A percentile compares a stretch with the other conserved stretches of the same genome.
Conservation (phyloP, 2,888 invertebrate species). For the Pecten maximus region DNA sequence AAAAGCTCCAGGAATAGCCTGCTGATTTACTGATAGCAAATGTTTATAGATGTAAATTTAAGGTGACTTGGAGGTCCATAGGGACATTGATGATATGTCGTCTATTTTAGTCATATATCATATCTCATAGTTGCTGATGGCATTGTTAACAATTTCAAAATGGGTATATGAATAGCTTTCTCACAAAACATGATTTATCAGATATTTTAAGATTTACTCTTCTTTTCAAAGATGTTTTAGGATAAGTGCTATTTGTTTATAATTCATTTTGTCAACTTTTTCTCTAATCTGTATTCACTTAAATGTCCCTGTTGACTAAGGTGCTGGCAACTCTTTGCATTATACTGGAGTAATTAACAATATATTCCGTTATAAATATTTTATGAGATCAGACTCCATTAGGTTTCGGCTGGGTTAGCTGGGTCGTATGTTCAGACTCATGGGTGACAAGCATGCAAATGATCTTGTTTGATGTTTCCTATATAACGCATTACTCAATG, state of each 20-base stretch:
- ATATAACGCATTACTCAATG: background rate
- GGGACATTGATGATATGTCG: background rate
- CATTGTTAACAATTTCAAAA: no score
- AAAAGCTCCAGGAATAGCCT: background rate
- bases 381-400: background rate
- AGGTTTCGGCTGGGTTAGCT: background rate
- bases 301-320: background rate
- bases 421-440: background rate
- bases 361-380: background rate
- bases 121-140: background rate
- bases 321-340: background rate
- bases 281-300: background rate
- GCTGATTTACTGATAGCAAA: background rate
- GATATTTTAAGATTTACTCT: slow-evolving; percentile 14
- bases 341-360: background rate
- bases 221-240: background rate
- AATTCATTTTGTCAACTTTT: background rate
- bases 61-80: background rate
- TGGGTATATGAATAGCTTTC: background rate
- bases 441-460: background rate
- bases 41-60: background rate
- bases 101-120: background rate
- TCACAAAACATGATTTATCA: background rate
- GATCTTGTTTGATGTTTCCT: background rate
- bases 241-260: background rate